These are phyloP conservation scores for Hucho hucho DNA, from an alignment of 2,113 vertebrate genomes.

Conservation along the genomic window DNA sequence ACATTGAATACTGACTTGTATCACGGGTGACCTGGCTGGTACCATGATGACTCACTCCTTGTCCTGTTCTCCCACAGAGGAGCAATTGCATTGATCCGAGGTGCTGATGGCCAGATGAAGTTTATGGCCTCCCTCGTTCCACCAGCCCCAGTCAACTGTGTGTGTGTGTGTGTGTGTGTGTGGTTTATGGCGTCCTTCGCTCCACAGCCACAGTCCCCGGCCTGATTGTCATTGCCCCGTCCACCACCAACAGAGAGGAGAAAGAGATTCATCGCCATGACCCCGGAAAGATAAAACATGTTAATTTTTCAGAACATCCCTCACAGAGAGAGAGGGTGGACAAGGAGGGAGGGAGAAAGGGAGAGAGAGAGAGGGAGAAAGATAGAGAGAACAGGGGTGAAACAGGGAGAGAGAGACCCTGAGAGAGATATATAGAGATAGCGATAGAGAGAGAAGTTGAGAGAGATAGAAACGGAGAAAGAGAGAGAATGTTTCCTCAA, in stretches of 20 bases:
- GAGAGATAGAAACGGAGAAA: not conserved
- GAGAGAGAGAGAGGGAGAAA: not conserved
- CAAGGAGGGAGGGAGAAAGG: not conserved
- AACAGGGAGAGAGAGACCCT: not conserved
- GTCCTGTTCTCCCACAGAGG: not conserved
- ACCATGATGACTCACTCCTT: not conserved
- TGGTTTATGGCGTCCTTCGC: conserved; percentile 37
- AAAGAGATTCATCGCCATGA: conserved; percentile 35
- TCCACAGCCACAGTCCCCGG: not conserved
- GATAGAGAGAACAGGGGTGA: no score
- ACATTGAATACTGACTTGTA: no score
- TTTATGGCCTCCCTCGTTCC: conserved; percentile 34
- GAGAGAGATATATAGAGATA: not conserved
- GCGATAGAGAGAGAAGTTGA: not conserved
- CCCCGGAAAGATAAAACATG: conserved; percentile 39
- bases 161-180: not conserved
- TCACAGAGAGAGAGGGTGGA: conserved; percentile 9
- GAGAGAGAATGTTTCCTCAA: not conserved
- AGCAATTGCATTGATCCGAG: conserved; percentile 39
- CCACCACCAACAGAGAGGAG: conserved; percentile 22
- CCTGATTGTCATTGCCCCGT: conserved; percentile 30
- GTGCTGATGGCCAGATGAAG: conserved; percentile 36
- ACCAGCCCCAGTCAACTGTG: conserved; percentile 1
- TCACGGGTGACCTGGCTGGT: not conserved
- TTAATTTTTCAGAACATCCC: conserved; percentile 1